A percentile compares a stretch with the other conserved stretches of the same genome.
Evolutionary conservation across 2,888 invertebrate species (phyloP).

Genomic region (Epirrhoe tristata): DNA sequence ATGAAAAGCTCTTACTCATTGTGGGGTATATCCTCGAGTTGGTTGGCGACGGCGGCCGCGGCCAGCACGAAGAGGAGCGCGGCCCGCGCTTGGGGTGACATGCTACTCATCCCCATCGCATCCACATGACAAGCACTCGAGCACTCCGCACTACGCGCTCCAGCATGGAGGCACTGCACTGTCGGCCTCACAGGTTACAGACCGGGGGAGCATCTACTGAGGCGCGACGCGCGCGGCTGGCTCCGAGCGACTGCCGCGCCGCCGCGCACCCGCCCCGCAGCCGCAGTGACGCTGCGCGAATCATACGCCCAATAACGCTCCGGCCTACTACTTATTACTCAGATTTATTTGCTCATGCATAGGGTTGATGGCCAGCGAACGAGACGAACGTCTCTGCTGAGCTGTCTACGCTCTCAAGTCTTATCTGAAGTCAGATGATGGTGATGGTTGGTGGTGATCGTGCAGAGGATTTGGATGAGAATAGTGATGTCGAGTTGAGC

Average conservation of each 20-base stretch:
- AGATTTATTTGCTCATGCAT: conserved; percentile 80
- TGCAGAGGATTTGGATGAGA: conserved; percentile 21
- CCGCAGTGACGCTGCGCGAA: conserved; percentile 84
- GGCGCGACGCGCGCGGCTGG: conserved; percentile 62
- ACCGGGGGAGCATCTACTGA: conserved; percentile 67
- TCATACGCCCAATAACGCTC: conserved; percentile 84
- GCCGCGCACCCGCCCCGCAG: conserved; percentile 53
- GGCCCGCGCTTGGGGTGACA: conserved; percentile 67
- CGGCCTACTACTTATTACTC: conserved; percentile 76
- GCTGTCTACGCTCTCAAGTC: not conserved
- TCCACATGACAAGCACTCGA: conserved; percentile 70
- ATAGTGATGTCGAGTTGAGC: conserved; percentile 5
- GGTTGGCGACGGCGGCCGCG: conserved; percentile 86
- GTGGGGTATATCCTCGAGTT: conserved; percentile 95
- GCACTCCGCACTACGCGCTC: conserved; percentile 65
- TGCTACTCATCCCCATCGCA: conserved; percentile 69
- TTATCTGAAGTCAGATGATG: conserved; percentile 7
- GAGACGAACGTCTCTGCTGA: conserved; percentile 48
- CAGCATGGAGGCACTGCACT: conserved; percentile 70
- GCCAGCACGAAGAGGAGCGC: conserved; percentile 69
- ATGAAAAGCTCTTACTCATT: conserved; percentile 90
- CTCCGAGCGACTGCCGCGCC: conserved; percentile 52
- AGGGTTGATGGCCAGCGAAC: conserved; percentile 69
- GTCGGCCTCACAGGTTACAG: conserved; percentile 50
- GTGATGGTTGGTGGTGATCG: conserved; percentile 18